Evolutionary conservation across 2,797 vertebrate species (phyloP).

Genomic region (Uromys caudimaculatus): DNA sequence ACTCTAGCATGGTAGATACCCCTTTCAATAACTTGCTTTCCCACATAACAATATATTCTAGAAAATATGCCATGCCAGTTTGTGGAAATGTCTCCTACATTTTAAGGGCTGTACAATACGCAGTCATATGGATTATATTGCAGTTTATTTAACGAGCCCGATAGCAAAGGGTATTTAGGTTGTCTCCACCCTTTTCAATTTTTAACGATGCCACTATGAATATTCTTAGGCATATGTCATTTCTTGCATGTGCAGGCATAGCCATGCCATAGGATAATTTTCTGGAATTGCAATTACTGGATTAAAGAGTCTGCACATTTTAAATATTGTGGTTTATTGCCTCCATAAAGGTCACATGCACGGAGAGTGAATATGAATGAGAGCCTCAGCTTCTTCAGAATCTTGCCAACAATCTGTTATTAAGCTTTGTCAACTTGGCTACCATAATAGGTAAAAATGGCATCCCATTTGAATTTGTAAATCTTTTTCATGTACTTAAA

Average conservation of each 20-base stretch:
- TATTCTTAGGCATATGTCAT: conserved; percentile 41
- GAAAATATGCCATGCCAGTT: neutral
- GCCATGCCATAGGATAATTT: conserved; percentile 35
- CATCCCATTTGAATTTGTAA: conserved; percentile 53
- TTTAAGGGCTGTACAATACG: conserved; percentile 9
- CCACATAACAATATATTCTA: neutral
- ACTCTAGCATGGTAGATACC: neutral
- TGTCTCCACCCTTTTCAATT: conserved; percentile 59
- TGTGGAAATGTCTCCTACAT: neutral
- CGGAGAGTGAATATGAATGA: neutral
- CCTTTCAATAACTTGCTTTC: conserved; percentile 29
- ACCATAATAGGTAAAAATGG: conserved; percentile 57
- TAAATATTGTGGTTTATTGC: conserved; percentile 55
- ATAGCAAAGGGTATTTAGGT: conserved; percentile 21
- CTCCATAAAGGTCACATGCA: conserved; percentile 52
- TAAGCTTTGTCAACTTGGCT: conserved; percentile 63
- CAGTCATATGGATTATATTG: neutral
- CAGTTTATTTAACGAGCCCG: conserved; percentile 2
- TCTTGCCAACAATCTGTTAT: conserved; percentile 42
- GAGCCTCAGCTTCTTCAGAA: neutral
- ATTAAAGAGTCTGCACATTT: conserved; percentile 47
- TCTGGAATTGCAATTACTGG: conserved; percentile 49
- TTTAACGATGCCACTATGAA: conserved; percentile 40
- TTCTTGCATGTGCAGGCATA: neutral
- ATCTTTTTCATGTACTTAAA: conserved; percentile 57